Percentiles rank a stretch among this genome's conserved stretches.
These are phyloP conservation scores for Ophion ventricosus DNA, from an alignment of 2,888 invertebrate species.

Conservation along the genomic window DNA sequence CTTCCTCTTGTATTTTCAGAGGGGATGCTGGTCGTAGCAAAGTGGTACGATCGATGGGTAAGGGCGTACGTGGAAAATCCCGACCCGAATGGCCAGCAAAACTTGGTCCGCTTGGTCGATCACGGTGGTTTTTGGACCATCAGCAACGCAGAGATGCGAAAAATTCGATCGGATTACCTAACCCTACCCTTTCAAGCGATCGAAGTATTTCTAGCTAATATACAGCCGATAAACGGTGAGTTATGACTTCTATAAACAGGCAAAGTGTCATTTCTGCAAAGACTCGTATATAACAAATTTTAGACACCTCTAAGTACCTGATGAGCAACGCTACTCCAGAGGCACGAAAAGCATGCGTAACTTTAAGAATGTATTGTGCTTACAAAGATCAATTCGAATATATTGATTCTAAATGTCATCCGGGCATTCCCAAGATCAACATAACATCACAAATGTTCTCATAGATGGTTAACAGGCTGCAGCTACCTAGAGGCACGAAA, in stretches of 20 bases:
- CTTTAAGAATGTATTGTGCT: too few relatives aligned
- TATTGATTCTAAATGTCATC: too few relatives aligned
- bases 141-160: constrained; percentile 91
- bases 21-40: constrained; percentile 95
- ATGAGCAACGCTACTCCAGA: too few relatives aligned
- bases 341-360: too few relatives aligned
- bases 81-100: constrained; percentile 88
- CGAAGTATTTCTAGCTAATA: constrained; percentile 96
- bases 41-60: constrained; percentile 92
- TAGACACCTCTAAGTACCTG: too few relatives aligned
- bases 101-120: constrained; percentile 95
- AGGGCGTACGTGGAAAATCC: constrained; percentile 80
- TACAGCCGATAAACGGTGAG: constrained; percentile 91
- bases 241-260: constrained; percentile 39
- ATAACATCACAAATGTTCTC: too few relatives aligned
- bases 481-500: too few relatives aligned
- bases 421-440: too few relatives aligned
- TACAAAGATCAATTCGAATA: too few relatives aligned
- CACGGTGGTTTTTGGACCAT: constrained; percentile 96
- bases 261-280: neutral
- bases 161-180: constrained; percentile 97
- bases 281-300: too few relatives aligned
- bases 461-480: too few relatives aligned
- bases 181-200: constrained; percentile 98
- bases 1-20: constrained; percentile 84